Percentiles rank a stretch among this genome's conserved stretches.
These are phyloP conservation scores for Pelmatolapia mariae DNA, from an alignment of 2,113 vertebrate genomes.

Conservation along the genomic window DNA sequence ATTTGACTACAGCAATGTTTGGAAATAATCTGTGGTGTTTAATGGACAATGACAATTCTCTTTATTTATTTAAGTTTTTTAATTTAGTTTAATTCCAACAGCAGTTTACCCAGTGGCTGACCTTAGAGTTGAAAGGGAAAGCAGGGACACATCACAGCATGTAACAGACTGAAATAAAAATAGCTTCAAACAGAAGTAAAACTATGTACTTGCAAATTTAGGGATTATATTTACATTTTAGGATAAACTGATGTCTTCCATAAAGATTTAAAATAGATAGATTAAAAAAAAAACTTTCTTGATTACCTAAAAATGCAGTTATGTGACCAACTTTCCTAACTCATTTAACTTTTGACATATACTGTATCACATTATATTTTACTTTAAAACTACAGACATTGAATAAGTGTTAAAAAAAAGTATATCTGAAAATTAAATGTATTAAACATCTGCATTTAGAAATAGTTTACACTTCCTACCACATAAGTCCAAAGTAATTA, in stretches of 20 bases:
- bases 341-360: neutral
- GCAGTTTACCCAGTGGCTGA: neutral
- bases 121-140: neutral
- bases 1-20: conserved; percentile 44
- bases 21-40: conserved; percentile 38
- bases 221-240: neutral
- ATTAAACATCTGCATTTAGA: neutral
- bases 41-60: conserved; percentile 30
- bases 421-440: neutral
- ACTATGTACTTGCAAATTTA: neutral
- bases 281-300: accelerated
- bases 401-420: neutral
- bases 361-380: neutral
- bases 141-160: neutral
- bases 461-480: neutral
- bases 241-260: neutral
- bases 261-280: neutral
- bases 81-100: neutral
- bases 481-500: neutral
- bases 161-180: neutral
- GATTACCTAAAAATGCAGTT: neutral
- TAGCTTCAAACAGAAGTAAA: neutral
- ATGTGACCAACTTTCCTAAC: neutral
- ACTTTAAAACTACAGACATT: neutral
- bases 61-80: neutral